Evolutionary conservation across 2,888 invertebrate species (phyloP).

Genomic region (Trissoscelio sp.): DNA sequence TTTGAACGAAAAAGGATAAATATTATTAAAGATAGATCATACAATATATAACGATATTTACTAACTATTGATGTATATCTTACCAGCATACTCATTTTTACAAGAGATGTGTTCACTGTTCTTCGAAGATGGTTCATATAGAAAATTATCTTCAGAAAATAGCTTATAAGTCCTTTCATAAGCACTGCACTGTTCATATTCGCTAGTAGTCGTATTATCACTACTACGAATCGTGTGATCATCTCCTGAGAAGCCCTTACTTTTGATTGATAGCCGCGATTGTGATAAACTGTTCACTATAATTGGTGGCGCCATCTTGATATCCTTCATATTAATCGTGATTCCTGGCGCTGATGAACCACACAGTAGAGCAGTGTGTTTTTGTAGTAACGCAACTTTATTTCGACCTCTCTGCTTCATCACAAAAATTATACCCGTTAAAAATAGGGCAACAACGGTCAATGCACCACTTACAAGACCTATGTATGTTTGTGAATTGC

Average conservation of each 20-base stretch:
- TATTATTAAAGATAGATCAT: no score
- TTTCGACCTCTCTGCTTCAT: constrained; percentile 88
- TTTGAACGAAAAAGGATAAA: no score
- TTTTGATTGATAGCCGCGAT: constrained; percentile 84
- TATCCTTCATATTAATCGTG: constrained; percentile 86
- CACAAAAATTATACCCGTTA: constrained; percentile 87
- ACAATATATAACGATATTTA: no score
- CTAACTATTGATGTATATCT: no score
- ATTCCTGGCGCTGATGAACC: constrained; percentile 85
- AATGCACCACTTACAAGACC: constrained; percentile 87
- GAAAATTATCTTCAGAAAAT: constrained; percentile 77
- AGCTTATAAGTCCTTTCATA: constrained; percentile 79
- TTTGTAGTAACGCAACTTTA: constrained; percentile 87
- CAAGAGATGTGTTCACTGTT: constrained; percentile 82
- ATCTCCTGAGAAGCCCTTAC: constrained; percentile 76
- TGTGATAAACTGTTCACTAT: constrained; percentile 85
- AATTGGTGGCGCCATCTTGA: constrained; percentile 85
- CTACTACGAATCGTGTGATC: constrained; percentile 80
- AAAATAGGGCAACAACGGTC: constrained; percentile 87
- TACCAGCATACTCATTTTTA: constrained; percentile 84
- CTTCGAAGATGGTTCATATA: constrained; percentile 70
- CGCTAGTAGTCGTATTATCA: constrained; percentile 84
- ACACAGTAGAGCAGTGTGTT: constrained; percentile 86
- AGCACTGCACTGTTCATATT: constrained; percentile 78
- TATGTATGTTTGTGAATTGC: constrained; percentile 84